These are phyloP conservation scores for Pterocles gutturalis DNA, from an alignment of 2,113 vertebrate genomes.

Conservation along the genomic window DNA sequence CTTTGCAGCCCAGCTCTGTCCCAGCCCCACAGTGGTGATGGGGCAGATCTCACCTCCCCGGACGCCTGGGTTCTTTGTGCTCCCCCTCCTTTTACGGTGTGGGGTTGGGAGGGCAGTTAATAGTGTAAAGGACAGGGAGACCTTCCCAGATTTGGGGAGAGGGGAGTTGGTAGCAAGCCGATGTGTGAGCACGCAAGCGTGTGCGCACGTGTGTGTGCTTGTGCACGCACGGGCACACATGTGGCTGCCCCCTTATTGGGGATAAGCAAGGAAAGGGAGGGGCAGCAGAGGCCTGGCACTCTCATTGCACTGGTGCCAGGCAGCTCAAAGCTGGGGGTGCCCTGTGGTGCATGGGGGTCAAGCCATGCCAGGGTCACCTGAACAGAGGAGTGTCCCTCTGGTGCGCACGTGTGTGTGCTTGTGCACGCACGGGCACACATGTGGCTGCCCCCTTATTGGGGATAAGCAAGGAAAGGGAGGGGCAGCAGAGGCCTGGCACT, in stretches of 20 bases:
- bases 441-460: not conserved
- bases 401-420: too few relatives aligned
- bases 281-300: not conserved
- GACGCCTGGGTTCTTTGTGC: not conserved
- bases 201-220: not conserved
- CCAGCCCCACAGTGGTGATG: too few relatives aligned
- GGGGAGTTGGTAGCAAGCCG: not conserved
- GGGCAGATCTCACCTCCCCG: not conserved
- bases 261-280: not conserved
- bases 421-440: slow-evolving; percentile 8
- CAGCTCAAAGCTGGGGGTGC: not conserved
- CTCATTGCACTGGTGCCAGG: not conserved
- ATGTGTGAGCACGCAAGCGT: not conserved
- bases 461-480: not conserved
- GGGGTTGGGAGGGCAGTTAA: not conserved
- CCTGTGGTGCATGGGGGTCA: not conserved
- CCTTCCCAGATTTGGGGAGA: not conserved
- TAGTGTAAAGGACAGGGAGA: slow-evolving; percentile 6
- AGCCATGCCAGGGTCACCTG: not conserved
- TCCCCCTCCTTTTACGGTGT: not conserved
- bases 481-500: not conserved
- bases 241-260: not conserved
- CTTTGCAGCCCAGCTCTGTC: not conserved
- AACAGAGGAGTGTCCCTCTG: not conserved
- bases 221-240: slow-evolving; percentile 8